phyloP scores from a whole-genome alignment of 2,797 vertebrate species.

The Austrolebias charrua region DNA sequence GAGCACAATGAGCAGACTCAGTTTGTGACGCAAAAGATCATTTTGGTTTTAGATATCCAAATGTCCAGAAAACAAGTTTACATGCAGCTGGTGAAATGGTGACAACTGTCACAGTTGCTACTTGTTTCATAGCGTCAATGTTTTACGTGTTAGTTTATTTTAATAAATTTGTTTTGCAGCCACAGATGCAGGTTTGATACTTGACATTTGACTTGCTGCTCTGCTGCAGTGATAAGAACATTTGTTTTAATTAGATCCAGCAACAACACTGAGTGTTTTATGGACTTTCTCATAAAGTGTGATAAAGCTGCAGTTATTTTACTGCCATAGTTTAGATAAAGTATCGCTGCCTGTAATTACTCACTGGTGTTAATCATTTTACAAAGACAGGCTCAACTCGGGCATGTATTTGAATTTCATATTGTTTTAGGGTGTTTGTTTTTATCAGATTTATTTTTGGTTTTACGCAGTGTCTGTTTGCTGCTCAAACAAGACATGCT shows the following conservation, averaged over 20 bases:
- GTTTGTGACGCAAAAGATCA: background rate
- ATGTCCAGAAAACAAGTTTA: conserved; percentile 2
- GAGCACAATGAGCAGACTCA: background rate
- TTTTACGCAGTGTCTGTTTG: no score
- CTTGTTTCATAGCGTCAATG: background rate
- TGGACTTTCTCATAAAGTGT: background rate
- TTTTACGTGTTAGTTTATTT: background rate
- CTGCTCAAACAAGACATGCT: no score
- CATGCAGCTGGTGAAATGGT: background rate
- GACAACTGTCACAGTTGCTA: background rate
- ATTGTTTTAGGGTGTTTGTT: background rate
- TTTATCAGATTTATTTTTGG: background rate
- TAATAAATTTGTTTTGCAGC: background rate
- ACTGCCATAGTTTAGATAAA: no score
- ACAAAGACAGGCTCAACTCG: background rate
- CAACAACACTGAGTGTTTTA: background rate
- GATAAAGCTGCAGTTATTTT: background rate
- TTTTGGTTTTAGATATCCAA: conserved; percentile 5
- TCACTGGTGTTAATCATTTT: background rate
- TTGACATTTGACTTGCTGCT: conserved; percentile 4
- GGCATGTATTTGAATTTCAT: background rate
- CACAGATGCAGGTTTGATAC: background rate
- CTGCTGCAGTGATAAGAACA: background rate
- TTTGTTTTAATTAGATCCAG: no score
- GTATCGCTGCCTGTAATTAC: background rate